These are phyloP conservation scores for Harmothoe impar DNA, from an alignment of 2,888 invertebrate genomes.

Conservation along the genomic window DNA sequence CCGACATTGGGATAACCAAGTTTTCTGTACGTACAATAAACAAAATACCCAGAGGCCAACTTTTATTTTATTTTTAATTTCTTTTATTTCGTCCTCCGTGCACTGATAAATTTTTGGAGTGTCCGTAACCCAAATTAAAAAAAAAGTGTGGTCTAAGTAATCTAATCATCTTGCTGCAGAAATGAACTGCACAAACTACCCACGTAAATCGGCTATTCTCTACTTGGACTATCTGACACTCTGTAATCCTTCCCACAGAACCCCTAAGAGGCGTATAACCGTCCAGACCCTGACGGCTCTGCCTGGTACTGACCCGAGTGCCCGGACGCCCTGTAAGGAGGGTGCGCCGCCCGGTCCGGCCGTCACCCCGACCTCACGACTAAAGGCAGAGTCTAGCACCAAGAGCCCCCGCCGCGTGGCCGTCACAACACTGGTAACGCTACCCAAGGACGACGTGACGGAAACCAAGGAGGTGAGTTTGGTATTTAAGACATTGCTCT, in stretches of 20 bases:
- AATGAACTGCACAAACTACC: too few relatives aligned
- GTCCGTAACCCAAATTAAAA: too few relatives aligned
- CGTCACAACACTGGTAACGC: slow-evolving; percentile 40
- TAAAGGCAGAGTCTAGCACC: background rate
- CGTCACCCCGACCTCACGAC: background rate
- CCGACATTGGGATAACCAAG: too few relatives aligned
- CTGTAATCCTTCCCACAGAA: background rate
- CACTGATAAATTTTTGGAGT: too few relatives aligned
- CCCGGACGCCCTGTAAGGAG: background rate
- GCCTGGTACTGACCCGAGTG: background rate
- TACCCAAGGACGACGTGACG: background rate
- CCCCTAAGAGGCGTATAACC: background rate
- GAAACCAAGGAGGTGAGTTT: background rate
- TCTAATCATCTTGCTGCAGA: too few relatives aligned
- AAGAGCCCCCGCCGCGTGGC: slow-evolving; percentile 41
- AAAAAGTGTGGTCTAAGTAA: too few relatives aligned
- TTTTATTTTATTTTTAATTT: too few relatives aligned
- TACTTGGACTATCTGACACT: background rate
- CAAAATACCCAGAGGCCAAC: too few relatives aligned
- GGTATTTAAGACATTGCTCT: too few relatives aligned
- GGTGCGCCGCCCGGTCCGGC: background rate
- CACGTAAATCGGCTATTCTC: too few relatives aligned
- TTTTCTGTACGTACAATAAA: too few relatives aligned
- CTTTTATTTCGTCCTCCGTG: too few relatives aligned
- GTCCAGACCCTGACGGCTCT: background rate